Base-by-base conservation (phyloP, 2,113 vertebrate genomes). In the Catharus bicknelli region DNA sequence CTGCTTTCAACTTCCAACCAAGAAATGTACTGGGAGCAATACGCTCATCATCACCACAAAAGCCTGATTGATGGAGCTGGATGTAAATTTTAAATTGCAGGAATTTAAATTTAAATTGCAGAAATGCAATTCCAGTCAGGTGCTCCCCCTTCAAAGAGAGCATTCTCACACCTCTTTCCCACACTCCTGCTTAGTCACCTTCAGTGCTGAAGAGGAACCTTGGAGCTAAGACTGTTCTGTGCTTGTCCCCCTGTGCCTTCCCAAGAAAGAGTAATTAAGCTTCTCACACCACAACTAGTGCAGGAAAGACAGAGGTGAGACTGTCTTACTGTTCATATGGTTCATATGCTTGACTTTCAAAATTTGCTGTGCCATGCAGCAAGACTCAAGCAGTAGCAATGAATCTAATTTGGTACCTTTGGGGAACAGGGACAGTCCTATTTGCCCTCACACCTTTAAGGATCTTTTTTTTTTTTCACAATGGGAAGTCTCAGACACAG, bases 1-100 rank as follows among this genome's bases (percentile, higher is more conserved):
- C 40, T 85, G 54, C 73, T 96, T 96, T 95, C 72, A 93, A 20
- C 66, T 94, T 90, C 63, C 43, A 90, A 66, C 47, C 51, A 61
- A 88, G 82, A 92, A 78, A 87, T 64, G 75, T 47, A 88, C 69
- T 42, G 70, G 62, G 55, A 94, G 30, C 43, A 95, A 92, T 72
- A 79, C 67, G 57, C 7, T 82, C 29, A 53, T 58, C 72, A 57
- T 48, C n/a, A 21, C 36, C 30, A 47, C 42, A 51, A 34, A 88
- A 18, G 8, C 26, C 70, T 57, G 16, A 75, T 9, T 43, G 47
- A 38, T 63, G 48, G 76, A 70, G 13, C 62, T 15, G 36, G 55
- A 58, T 85, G 78, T 80, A 90, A 93, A 88, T 40, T 59, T 81
- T 68, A 48, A 48, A 48, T 48, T 23, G 22, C 47, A 23, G 22